Percentiles rank a stretch among this genome's conserved stretches.
phyloP scores from a whole-genome alignment of 2,797 vertebrate species.

The Siniperca obscura region DNA sequence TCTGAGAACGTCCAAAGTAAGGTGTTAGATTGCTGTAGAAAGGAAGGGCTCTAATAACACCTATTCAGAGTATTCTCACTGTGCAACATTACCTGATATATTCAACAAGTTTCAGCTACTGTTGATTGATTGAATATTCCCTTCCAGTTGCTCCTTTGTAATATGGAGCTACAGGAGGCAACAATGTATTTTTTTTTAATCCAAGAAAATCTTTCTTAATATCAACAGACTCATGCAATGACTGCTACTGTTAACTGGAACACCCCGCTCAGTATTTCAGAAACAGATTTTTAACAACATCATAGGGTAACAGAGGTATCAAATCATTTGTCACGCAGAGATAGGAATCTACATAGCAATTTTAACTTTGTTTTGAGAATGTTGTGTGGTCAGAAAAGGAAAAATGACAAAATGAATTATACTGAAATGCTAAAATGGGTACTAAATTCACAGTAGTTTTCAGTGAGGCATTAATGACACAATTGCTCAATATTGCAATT shows the following conservation, averaged over 20 bases:
- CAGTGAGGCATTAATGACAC: not conserved
- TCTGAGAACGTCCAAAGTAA: not conserved
- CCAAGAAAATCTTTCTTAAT: not conserved
- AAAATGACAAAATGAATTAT: not conserved
- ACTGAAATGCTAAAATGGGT: too few relatives aligned
- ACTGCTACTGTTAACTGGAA: not conserved
- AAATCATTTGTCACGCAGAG: not conserved
- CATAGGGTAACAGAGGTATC: not conserved
- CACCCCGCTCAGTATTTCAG: not conserved
- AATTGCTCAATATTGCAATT: not conserved
- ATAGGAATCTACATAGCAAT: not conserved
- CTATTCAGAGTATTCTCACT: not conserved
- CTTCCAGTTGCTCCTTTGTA: too few relatives aligned
- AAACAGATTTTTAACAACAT: not conserved
- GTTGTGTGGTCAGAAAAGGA: not conserved
- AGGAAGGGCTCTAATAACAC: not conserved
- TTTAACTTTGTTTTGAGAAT: not conserved
- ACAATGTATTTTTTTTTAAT: too few relatives aligned
- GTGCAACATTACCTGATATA: not conserved
- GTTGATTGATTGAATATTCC: not conserved
- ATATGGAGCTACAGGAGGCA: too few relatives aligned
- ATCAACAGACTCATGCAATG: not conserved
- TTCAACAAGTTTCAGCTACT: too few relatives aligned
- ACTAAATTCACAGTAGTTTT: not conserved
- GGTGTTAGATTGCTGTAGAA: conserved; percentile 2